These are phyloP conservation scores for Epizoanthus fatuus DNA, from an alignment of 92 coral and sea anemone species.

Conservation along the genomic window DNA sequence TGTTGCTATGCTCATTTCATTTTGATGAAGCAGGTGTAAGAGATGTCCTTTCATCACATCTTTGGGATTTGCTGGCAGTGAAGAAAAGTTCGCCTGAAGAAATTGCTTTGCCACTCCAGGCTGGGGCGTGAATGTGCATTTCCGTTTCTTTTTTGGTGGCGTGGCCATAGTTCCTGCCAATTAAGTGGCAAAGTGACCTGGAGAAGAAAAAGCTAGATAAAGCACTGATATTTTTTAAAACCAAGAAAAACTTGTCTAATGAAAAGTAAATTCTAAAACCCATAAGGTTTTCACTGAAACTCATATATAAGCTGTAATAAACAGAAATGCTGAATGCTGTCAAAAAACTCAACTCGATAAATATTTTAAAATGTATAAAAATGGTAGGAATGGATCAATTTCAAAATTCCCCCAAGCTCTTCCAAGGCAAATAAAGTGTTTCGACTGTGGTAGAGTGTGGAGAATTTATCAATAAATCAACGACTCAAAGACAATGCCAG, in stretches of 20 bases:
- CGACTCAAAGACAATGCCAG: neutral
- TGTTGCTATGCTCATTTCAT: slow-evolving; percentile 8
- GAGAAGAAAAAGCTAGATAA: slow-evolving; percentile 7
- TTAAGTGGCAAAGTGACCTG: neutral
- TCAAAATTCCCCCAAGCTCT: slow-evolving; percentile 2
- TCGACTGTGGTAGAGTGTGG: slow-evolving; percentile 8
- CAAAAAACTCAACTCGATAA: neutral
- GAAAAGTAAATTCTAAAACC: slow-evolving; percentile 4
- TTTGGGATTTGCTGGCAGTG: too few species aligned
- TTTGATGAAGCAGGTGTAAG: neutral
- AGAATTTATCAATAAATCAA: neutral
- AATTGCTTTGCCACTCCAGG: slow-evolving; percentile 3
- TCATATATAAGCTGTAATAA: slow-evolving; percentile 9
- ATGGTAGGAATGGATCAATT: slow-evolving; percentile 2
- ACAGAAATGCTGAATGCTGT: neutral
- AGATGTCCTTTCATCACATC: too few species aligned
- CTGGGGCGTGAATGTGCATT: slow-evolving; percentile 1
- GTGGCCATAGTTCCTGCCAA: too few species aligned
- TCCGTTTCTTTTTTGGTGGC: too few species aligned
- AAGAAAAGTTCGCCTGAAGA: too few species aligned
- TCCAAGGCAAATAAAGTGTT: neutral
- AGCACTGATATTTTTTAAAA: slow-evolving; percentile 8
- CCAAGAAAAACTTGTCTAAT: neutral
- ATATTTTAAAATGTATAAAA: slow-evolving; percentile 1
- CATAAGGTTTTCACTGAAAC: slow-evolving; percentile 8